phyloP scores from a whole-genome alignment of 2,888 invertebrate species.

The Tipula unca region DNA sequence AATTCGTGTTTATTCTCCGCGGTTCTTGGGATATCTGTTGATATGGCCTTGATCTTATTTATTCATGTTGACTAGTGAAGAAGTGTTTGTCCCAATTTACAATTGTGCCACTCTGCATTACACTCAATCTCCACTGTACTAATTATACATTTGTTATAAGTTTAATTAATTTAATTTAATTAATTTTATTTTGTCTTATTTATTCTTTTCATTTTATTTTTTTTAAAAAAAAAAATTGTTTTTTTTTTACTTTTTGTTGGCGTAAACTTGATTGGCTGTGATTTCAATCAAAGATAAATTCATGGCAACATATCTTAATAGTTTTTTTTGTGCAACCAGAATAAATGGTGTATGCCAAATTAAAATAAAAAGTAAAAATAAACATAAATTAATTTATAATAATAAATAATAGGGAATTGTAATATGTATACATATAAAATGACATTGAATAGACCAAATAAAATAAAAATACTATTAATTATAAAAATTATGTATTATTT shows the following conservation, averaged over 20 bases:
- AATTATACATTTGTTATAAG: not conserved
- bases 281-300: slow-evolving; percentile 8
- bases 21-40: no score
- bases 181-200: not conserved
- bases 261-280: not conserved
- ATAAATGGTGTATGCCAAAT: not conserved
- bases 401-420: not conserved
- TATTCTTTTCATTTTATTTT: not conserved
- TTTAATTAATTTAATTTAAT: not conserved
- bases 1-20: no score
- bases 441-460: not conserved
- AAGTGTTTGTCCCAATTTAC: no score
- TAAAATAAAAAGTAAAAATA: not conserved
- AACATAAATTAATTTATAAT: not conserved
- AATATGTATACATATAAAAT: not conserved
- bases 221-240: not conserved
- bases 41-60: no score
- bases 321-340: not conserved
- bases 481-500: not conserved
- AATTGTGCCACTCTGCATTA: not conserved
- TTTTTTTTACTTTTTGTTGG: not conserved
- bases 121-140: not conserved
- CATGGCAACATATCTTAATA: not conserved
- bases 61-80: no score
- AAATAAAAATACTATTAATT: not conserved